phyloP scores from a whole-genome alignment of 2,888 invertebrate species.

The Azorinus chamasolen region DNA sequence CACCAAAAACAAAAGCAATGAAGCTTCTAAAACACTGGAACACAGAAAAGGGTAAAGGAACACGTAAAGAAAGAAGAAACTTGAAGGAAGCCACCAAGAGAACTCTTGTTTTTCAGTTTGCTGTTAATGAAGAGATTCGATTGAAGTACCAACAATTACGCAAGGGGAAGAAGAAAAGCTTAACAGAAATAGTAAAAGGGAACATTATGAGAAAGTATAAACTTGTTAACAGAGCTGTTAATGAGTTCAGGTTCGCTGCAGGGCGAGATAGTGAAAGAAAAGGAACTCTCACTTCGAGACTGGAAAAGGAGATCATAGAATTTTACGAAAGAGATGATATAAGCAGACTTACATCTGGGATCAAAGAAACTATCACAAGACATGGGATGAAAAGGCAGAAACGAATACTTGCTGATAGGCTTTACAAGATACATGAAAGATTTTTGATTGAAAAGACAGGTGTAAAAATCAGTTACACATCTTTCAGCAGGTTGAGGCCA shows the following conservation, averaged over 20 bases:
- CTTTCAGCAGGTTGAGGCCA: conserved; percentile 42
- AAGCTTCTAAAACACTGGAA: not conserved
- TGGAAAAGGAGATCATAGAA: not conserved
- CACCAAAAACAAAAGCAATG: conserved; percentile 10
- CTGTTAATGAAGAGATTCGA: not conserved
- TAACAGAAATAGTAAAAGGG: conserved; percentile 1
- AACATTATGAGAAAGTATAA: conserved; percentile 11
- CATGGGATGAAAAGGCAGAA: conserved; percentile 31
- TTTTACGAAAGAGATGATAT: conserved; percentile 7
- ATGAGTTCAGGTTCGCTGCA: not conserved
- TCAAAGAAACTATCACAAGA: conserved; percentile 28
- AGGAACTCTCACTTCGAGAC: not conserved
- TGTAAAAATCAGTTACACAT: conserved; percentile 35
- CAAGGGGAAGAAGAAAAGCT: not conserved
- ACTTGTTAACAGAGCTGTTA: not conserved
- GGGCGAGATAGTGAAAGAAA: not conserved
- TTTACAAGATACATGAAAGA: conserved; percentile 35
- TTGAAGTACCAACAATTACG: not conserved
- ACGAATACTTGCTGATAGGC: conserved; percentile 20
- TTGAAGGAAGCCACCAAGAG: not conserved
- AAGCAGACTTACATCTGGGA: conserved; percentile 16
- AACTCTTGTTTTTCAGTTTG: conserved; percentile 1
- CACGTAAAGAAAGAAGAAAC: not conserved
- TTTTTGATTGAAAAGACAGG: conserved; percentile 17
- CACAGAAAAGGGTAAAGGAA: not conserved